These are phyloP conservation scores for Nyleta sp. DNA, from an alignment of 2,888 invertebrate genomes.

Conservation along the genomic window DNA sequence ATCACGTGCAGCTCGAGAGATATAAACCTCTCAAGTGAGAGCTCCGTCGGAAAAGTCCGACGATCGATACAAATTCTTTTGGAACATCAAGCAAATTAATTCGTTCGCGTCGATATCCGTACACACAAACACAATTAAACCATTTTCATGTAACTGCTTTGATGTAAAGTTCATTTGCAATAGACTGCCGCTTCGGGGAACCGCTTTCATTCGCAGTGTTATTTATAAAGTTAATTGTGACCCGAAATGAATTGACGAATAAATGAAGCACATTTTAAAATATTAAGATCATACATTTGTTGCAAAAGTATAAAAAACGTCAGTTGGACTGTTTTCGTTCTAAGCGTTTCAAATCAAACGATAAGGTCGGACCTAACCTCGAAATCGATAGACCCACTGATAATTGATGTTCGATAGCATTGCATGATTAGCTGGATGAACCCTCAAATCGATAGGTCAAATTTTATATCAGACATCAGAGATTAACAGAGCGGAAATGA, in stretches of 20 bases:
- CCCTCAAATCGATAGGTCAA: conserved; percentile 11
- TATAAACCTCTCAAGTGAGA: conserved; percentile 36
- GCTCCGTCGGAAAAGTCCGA: conserved; percentile 41
- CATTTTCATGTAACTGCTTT: conserved; percentile 8
- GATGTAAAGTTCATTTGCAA: not conserved
- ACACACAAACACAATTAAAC: conserved; percentile 2
- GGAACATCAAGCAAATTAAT: conserved; percentile 38
- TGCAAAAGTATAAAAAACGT: not conserved
- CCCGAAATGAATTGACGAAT: too few relatives aligned
- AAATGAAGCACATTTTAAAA: too few relatives aligned
- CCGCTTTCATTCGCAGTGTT: not conserved
- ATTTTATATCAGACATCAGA: not conserved
- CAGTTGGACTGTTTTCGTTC: too few relatives aligned
- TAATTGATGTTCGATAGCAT: conserved; percentile 35
- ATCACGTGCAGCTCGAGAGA: conserved; percentile 37
- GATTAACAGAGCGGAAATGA: too few relatives aligned
- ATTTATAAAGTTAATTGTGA: conserved; percentile 2
- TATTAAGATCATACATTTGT: too few relatives aligned
- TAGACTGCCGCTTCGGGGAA: not conserved
- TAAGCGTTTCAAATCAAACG: not conserved
- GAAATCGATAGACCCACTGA: conserved; percentile 18
- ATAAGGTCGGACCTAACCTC: conserved; percentile 7
- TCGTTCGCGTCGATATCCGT: conserved; percentile 32
- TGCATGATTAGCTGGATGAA: conserved; percentile 20
- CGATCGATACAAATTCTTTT: conserved; percentile 51